These are phyloP conservation scores for Rhombomys opimus DNA, from an alignment of 2,113 vertebrate species.

Conservation along the genomic window DNA sequence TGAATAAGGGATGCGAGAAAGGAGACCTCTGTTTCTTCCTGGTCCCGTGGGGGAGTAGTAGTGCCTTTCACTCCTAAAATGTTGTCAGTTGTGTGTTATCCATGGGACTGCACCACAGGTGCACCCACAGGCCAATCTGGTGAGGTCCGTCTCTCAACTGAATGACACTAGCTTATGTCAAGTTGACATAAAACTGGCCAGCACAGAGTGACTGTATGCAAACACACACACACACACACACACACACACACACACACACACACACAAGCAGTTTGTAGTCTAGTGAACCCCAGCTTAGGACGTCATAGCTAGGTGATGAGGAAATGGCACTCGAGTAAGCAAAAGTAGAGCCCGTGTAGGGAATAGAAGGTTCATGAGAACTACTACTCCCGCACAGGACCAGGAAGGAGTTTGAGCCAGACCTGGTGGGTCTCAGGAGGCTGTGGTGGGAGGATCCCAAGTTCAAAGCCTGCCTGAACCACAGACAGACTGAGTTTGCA, in stretches of 20 bases:
- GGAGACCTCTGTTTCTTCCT: neutral
- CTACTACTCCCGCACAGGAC: too few species aligned
- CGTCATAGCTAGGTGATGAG: neutral
- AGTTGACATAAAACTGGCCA: neutral
- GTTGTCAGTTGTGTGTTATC: neutral
- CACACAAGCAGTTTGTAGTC: neutral
- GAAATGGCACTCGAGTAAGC: neutral
- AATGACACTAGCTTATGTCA: neutral
- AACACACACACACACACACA: too few species aligned
- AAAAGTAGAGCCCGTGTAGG: neutral
- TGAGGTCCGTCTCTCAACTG: neutral
- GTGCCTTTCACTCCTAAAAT: neutral
- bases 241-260: neutral
- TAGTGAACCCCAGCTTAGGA: neutral
- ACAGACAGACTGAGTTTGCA: neutral
- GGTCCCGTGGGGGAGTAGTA: accelerated
- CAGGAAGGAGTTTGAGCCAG: neutral
- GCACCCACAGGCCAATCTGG: neutral
- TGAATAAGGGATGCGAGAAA: neutral
- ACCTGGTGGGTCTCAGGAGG: neutral
- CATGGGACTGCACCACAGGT: neutral
- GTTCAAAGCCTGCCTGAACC: neutral
- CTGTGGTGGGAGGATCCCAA: neutral
- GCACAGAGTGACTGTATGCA: neutral
- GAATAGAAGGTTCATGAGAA: neutral